Percentiles rank a stretch among this genome's conserved stretches.
phyloP scores from a whole-genome alignment of 1,140 invertebrate genomes.

The Macrosteles quadrilineatus region DNA sequence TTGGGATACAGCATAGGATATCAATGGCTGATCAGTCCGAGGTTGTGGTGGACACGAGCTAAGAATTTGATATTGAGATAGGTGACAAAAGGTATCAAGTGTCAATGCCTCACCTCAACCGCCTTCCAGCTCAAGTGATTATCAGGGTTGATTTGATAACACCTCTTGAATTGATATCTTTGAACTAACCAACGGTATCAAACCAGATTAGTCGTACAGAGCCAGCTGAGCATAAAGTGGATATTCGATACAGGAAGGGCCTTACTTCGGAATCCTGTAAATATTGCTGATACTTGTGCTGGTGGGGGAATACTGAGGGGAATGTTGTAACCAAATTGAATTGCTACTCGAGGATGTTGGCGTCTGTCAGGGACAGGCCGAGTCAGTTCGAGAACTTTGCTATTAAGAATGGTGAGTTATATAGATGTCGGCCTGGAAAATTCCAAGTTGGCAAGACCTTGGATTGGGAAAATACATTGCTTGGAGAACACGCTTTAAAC shows the following conservation, averaged over 20 bases:
- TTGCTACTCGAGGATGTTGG: neutral
- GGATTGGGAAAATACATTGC: slow-evolving; percentile 45
- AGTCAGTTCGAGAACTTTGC: neutral
- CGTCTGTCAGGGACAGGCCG: neutral
- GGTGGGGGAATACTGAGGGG: no score
- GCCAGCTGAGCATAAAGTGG: no score
- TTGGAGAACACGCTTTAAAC: no score
- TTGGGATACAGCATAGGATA: neutral
- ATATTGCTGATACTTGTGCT: neutral
- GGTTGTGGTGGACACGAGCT: no score
- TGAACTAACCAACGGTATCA: no score
- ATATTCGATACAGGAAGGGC: slow-evolving; percentile 48
- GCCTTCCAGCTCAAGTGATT: neutral
- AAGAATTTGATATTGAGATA: neutral
- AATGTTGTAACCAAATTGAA: no score
- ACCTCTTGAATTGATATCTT: no score
- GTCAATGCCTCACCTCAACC: neutral
- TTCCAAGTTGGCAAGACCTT: neutral
- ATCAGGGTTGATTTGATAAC: no score
- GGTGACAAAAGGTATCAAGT: neutral
- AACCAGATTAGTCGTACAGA: no score
- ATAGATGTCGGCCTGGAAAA: no score
- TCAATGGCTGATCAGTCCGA: neutral
- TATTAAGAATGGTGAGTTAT: no score
- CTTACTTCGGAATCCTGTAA: no score